Evolutionary conservation across 2,888 invertebrate species (phyloP).

Genomic region (Melolontha melolontha): DNA sequence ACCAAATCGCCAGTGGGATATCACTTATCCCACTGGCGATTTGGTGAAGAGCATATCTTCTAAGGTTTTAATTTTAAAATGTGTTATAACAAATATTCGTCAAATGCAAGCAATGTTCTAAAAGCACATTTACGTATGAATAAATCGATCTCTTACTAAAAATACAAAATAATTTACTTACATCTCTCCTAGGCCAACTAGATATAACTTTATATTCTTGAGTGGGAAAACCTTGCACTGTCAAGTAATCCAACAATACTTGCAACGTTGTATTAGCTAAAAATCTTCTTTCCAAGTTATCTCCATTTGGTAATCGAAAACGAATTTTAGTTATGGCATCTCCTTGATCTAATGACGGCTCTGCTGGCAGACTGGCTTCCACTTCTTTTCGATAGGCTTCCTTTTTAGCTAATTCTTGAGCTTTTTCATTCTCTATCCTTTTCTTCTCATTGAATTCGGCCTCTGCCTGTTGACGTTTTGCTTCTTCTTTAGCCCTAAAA

Average conservation of each 20-base stretch:
- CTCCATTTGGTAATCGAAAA: conserved; percentile 84
- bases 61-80: too few species aligned
- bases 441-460: conserved; percentile 79
- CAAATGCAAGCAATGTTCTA: too few species aligned
- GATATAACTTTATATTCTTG: conserved; percentile 92
- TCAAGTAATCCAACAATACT: conserved; percentile 87
- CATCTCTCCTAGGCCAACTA: conserved; percentile 95
- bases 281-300: conserved; percentile 84
- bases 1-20: too few species aligned
- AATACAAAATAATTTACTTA: conserved; percentile 69
- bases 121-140: too few species aligned
- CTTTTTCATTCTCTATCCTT: conserved; percentile 80
- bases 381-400: conserved; percentile 76
- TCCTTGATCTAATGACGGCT: conserved; percentile 72
- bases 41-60: too few species aligned
- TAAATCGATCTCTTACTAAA: too few species aligned
- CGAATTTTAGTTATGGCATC: conserved; percentile 77
- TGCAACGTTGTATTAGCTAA: conserved; percentile 71
- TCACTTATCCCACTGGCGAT: too few species aligned
- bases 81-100: too few species aligned
- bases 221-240: conserved; percentile 88
- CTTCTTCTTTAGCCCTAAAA: conserved; percentile 87
- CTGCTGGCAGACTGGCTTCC: conserved; percentile 77
- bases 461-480: conserved; percentile 80
- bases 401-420: conserved; percentile 79